Base-by-base conservation (phyloP, 2,113 vertebrate genomes). In the Solea solea region DNA sequence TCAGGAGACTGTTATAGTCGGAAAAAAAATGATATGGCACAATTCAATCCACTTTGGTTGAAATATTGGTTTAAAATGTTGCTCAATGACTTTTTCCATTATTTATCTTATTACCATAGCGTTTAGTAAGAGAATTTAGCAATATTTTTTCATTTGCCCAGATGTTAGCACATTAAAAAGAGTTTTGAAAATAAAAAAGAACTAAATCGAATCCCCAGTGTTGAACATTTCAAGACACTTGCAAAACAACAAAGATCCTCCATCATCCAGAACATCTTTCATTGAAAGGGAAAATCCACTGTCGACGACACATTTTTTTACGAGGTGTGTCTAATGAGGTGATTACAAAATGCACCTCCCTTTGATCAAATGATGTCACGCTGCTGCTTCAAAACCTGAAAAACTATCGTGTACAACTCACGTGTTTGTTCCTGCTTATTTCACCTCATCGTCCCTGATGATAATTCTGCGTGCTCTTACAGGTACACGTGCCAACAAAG, bases 231-330 rank as follows among this genome's bases (percentile, higher is more conserved):
- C 48, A 59, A 58, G 16, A 64, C 48, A 15, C 46, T 16, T 2
- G 3, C n/a, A 15, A 11, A 6, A 16, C 28, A 34, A 0, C 21
- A 67, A 40, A 53, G 15, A 10, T 42, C 11, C 9, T 16, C 28
- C 21, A 21, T 61, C 21, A 70, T 49, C 11, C 25, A 54, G 4
- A 34, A 7, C 52, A 54, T 54, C 25, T 34, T 34, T 34, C 34
- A 34, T 3, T 34, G 5, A 3, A 50, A 50, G 42, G 44, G 13
- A 55, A 81, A 67, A 68, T 64, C 58, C 28, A 40, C 51, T 69
- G 28, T 9, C 59, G 73, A 40, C 6, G 57, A 49, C 46, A 61
- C n/a, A 58, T 61, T 81, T 58, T 61, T 81, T 58, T 21, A 56
- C 1, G 11, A 62, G 70, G 68, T 42, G 74, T 73, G 68, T 50